Base-by-base conservation (phyloP, 2,797 vertebrate species). In the Melanotaenia boesemani region DNA sequence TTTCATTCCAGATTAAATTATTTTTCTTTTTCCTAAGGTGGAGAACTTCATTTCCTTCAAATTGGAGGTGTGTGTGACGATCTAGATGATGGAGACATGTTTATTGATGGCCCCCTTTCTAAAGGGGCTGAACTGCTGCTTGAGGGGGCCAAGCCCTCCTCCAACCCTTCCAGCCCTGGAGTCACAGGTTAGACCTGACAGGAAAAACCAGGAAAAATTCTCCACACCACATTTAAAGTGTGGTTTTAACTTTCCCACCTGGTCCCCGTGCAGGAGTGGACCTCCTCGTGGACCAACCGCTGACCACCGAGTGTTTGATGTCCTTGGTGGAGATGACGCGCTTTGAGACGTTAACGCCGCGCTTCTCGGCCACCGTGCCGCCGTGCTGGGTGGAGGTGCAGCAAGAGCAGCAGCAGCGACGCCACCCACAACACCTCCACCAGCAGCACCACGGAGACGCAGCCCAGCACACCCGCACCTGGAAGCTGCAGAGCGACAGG, bases 11-110 rank as follows among this genome's bases (percentile, higher is more conserved):
- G 39, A 15, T 13, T 7, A 6, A 18, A 7, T 70, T 56, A 30
- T 82, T 22, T 76, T 50, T 63, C 24, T 83, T n/a, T 71, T 20
- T 2, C 70, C 1, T 82, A 89, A 99, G 98, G 98, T 92, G 98
- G 98, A 95, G 98, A 99, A 88, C 97, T 99, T 96, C 98, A 99
- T 96, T 99, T 99, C 95, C 98, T 99, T 96, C 98, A 99, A 95
- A 99, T 99, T 96, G 98, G 98, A 97, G 98, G 97, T 77, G 96
- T 97, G 66, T 98, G 96, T 58, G 98, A 99, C 79, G 98, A 99
- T 93, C 94, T 97, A 72, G 98, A 99, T 93, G 97, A 99, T 82
- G 94, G 96, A 80, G 97, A 99, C 94, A 99, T 99, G 92, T 97
- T 99, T 92, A 97, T 99, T 80, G 98, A 99, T 87, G 97, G 96